A percentile compares a stretch with the other conserved stretches of the same genome.
Evolutionary conservation across 2,113 vertebrate genomes (phyloP).

Genomic region (Corvus cornix): DNA sequence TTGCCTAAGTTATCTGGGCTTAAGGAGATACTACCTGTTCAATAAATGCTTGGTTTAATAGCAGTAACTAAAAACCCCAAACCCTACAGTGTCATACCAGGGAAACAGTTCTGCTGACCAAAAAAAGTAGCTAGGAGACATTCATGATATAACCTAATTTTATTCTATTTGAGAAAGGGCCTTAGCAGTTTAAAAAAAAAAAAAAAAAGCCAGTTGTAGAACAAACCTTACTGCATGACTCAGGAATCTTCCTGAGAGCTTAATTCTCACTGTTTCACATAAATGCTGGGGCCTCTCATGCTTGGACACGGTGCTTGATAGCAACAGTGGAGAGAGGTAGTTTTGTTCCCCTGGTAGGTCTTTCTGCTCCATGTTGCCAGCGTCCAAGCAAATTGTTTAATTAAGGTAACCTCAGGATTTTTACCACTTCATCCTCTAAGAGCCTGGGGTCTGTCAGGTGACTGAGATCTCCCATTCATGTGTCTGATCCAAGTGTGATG

Average conservation of each 20-base stretch:
- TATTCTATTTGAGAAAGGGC: background rate
- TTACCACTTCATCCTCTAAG: background rate
- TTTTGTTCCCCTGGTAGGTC: background rate
- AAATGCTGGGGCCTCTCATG: background rate
- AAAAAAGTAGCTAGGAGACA: background rate
- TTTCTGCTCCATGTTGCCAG: background rate
- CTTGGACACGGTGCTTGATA: background rate
- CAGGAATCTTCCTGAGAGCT: rapidly evolving
- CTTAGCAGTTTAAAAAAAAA: background rate
- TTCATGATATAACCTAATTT: background rate
- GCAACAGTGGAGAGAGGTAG: background rate
- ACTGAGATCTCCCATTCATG: background rate
- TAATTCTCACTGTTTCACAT: background rate
- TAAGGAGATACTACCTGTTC: background rate
- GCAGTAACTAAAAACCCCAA: background rate
- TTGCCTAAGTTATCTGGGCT: background rate
- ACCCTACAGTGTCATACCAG: rapidly evolving
- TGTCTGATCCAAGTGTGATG: rapidly evolving
- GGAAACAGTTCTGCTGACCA: background rate
- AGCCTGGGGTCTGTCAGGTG: background rate
- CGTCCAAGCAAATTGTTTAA: background rate
- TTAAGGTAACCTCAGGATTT: background rate
- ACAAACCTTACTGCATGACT: background rate
- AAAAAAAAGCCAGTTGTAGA: background rate
- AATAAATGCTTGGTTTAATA: background rate